These are phyloP conservation scores for Spilogale gracilis DNA, from an alignment of 2,113 vertebrate genomes.

Conservation along the genomic window DNA sequence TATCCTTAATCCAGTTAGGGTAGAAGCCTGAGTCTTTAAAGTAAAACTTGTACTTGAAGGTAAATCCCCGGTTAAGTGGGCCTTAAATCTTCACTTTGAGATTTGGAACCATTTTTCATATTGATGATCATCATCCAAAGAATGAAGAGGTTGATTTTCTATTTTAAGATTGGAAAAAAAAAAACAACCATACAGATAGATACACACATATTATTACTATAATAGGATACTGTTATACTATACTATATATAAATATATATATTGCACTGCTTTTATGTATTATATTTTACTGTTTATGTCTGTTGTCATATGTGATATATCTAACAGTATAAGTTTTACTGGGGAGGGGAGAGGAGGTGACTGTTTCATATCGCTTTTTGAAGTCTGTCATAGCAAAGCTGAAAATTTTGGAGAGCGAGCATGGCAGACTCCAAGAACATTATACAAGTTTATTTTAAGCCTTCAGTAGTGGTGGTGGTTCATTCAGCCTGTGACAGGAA, in stretches of 20 bases:
- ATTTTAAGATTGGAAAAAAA: not conserved
- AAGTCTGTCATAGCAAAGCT: slow-evolving; percentile 25
- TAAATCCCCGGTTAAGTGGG: slow-evolving; percentile 16
- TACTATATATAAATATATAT: not conserved
- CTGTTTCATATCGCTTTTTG: slow-evolving; percentile 44
- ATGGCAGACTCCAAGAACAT: not conserved
- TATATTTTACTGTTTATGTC: not conserved
- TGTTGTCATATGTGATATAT: not conserved
- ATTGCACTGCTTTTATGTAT: not conserved
- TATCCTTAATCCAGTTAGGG: not conserved
- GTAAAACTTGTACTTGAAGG: slow-evolving; percentile 8
- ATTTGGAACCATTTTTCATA: not conserved
- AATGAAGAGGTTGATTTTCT: not conserved
- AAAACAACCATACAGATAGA: not conserved
- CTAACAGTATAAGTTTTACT: not conserved
- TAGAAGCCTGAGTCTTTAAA: slow-evolving; percentile 58
- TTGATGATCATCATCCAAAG: slow-evolving; percentile 22
- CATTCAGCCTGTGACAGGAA: not conserved
- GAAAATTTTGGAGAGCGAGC: slow-evolving; percentile 1
- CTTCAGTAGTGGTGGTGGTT: not conserved
- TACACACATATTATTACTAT: not conserved
- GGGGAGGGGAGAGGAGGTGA: not conserved
- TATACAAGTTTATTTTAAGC: slow-evolving; percentile 58
- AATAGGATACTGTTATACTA: not conserved
- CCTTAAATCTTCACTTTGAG: slow-evolving; percentile 37